phyloP scores from a whole-genome alignment of 2,888 invertebrate genomes.

The Apamea sordens region DNA sequence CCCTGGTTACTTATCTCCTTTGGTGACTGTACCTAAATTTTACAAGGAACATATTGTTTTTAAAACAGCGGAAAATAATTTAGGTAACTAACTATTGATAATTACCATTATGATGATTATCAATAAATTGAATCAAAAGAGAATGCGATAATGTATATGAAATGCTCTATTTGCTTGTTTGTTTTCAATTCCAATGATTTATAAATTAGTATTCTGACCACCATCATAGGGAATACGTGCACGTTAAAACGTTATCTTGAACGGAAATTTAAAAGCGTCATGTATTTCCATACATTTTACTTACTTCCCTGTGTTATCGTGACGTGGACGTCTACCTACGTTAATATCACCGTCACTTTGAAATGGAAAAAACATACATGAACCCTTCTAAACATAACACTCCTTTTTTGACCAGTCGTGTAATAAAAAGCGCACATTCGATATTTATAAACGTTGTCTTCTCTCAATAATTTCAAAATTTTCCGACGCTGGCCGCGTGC shows the following conservation, averaged over 20 bases:
- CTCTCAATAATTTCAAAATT: conserved; percentile 21
- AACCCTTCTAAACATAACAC: too few relatives aligned
- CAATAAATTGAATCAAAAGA: not conserved
- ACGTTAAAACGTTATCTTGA: not conserved
- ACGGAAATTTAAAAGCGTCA: not conserved
- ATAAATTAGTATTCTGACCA: not conserved
- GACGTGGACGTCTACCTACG: not conserved
- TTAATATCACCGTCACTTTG: not conserved
- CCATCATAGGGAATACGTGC: not conserved
- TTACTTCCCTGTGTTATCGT: not conserved
- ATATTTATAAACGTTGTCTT: not conserved
- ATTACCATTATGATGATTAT: too few relatives aligned
- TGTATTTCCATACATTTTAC: not conserved
- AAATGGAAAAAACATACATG: not conserved
- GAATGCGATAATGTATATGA: not conserved
- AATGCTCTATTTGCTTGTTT: not conserved
- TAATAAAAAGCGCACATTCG: too few relatives aligned
- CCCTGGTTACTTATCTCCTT: too few relatives aligned
- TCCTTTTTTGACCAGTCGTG: too few relatives aligned
- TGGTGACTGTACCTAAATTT: not conserved
- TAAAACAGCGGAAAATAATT: not conserved
- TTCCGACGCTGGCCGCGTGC: not conserved
- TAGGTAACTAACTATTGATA: not conserved
- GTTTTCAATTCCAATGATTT: not conserved
- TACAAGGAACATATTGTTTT: not conserved